Base-by-base conservation (phyloP, 2,797 vertebrate genomes). In the Karalla daura region DNA sequence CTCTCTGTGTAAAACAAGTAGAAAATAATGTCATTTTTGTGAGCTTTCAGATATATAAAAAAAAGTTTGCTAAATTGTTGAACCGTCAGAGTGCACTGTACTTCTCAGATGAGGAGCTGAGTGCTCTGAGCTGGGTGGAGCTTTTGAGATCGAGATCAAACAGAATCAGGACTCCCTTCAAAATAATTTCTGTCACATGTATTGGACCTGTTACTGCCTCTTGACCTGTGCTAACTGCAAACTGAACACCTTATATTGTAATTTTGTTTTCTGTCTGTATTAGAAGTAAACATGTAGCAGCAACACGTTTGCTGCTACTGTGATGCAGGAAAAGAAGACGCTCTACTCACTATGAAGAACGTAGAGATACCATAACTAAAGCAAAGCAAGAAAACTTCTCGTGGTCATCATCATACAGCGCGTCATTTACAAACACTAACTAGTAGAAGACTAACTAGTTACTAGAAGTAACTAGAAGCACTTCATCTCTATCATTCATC, bases 101-200 rank as follows among this genome's bases (percentile, higher is more conserved):
- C 36, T 58, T 54, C 43, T 7, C 46, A 49, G 84, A 82, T 84
- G 76, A 76, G 14, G 49, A 49, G 45, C 41, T 76, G 30, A 71
- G 54, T 75, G 70, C 72, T 49, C 40, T 63, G 51, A 32, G 47
- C 63, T 62, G 66, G 65, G 62, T 32, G 80, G 61, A 69, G 70
- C 70, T 41, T n/a, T n/a, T n/a, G n/a, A n/a, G n/a, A n/a, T n/a
- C n/a, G n/a, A n/a, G n/a, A n/a, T n/a, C n/a, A n/a, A 91, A 91
- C 64, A 83, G 89, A 90, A 91, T 92, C 85, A 91, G 85, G 74
- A 47, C 51, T 40, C 59, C 33, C 59, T 79, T 78, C 76, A 81
- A 69, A 88, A 89, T 87, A 87, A 74, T 70, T 61, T 45, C 40
- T 50, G 85, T 80, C 67, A 78, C 86, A 85, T 50, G 60, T 59